phyloP scores from a whole-genome alignment of 2,113 vertebrate genomes.

The Tachuris rubrigastra region DNA sequence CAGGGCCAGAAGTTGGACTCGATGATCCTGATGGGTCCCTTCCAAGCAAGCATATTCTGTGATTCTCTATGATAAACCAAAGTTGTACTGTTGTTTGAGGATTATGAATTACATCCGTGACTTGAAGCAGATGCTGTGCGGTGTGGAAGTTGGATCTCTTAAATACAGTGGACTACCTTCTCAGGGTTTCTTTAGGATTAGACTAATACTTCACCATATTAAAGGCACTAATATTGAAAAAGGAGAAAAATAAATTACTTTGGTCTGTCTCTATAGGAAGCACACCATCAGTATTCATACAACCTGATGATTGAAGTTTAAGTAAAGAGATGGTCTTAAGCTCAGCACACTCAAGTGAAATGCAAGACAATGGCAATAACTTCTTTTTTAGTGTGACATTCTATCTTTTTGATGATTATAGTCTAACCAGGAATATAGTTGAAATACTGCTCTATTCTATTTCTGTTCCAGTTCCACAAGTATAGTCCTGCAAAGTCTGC shows the following conservation, averaged over 20 bases:
- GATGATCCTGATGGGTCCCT: neutral
- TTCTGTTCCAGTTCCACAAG: neutral
- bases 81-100: neutral
- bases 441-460: neutral
- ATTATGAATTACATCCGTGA: neutral
- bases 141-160: neutral
- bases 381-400: neutral
- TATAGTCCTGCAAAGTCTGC: neutral
- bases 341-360: neutral
- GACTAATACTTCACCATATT: neutral
- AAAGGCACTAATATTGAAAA: neutral
- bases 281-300: neutral
- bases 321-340: neutral
- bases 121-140: neutral
- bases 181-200: neutral
- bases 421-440: neutral
- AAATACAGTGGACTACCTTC: neutral
- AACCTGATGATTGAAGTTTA: neutral
- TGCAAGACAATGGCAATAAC: neutral
- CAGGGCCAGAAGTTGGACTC: neutral
- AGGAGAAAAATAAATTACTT: neutral
- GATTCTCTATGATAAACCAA: neutral
- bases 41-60: neutral
- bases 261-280: neutral
- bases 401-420: neutral